These are phyloP conservation scores for Ormia ochracea DNA, from an alignment of 2,888 invertebrate species.

Conservation along the genomic window DNA sequence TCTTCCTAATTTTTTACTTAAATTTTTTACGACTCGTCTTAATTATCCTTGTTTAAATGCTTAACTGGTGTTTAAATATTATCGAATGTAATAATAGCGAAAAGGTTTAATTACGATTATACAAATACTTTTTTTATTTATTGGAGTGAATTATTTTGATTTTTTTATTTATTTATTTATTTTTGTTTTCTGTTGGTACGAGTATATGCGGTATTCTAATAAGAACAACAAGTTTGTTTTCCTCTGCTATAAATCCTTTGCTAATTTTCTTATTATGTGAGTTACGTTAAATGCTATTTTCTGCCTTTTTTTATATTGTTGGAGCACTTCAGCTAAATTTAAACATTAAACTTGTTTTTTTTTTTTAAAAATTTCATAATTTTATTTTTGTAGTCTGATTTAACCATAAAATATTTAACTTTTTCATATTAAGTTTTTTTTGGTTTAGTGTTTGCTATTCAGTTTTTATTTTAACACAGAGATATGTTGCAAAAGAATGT, in stretches of 20 bases:
- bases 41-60: constrained; percentile 50
- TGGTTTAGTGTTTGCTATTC: not conserved
- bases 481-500: constrained; percentile 20
- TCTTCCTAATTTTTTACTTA: not conserved
- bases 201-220: constrained; percentile 19
- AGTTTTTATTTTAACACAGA: constrained; percentile 7
- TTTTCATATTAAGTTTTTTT: not conserved
- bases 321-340: constrained; percentile 32
- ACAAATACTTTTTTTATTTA: constrained; percentile 22
- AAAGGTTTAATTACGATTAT: constrained; percentile 35
- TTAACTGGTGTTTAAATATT: constrained; percentile 48
- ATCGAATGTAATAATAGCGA: constrained; percentile 10
- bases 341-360: constrained; percentile 19
- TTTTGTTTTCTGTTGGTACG: too few species aligned
- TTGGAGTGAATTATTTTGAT: not conserved
- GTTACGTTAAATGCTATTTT: constrained; percentile 32
- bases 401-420: constrained; percentile 11
- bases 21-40: constrained; percentile 8
- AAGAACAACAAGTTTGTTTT: constrained; percentile 37
- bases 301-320: not conserved
- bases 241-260: not conserved
- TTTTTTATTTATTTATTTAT: too few species aligned
- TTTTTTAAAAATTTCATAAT: too few species aligned
- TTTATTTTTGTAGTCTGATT: not conserved
- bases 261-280: constrained; percentile 15